Conservation (phyloP, 2,797 vertebrate species). For the Acrossocheilus wenchowensis region DNA sequence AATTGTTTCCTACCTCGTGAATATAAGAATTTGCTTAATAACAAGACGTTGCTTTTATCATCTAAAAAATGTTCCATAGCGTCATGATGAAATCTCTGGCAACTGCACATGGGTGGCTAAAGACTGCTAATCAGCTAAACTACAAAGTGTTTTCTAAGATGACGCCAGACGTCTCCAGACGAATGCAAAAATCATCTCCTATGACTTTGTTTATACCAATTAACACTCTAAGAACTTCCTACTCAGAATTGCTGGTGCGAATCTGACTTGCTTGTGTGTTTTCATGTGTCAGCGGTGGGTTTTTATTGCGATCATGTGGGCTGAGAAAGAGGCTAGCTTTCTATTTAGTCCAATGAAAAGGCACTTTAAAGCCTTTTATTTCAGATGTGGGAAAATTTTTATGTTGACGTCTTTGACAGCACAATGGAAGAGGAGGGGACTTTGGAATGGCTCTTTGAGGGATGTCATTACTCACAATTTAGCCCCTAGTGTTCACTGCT, state of each 20-base stretch:
- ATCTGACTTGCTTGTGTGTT: conserved; percentile 18
- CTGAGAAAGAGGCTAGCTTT: conserved; percentile 30
- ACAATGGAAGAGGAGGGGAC: conserved; percentile 56
- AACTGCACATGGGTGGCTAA: background rate
- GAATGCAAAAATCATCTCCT: conserved; percentile 37
- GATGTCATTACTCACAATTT: conserved; percentile 53
- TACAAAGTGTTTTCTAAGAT: conserved; percentile 29
- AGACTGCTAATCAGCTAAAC: background rate
- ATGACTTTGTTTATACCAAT: conserved; percentile 45
- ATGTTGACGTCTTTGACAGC: conserved; percentile 32
- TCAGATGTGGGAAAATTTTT: conserved; percentile 57
- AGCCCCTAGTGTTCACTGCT: conserved; percentile 45
- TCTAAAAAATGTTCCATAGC: background rate
- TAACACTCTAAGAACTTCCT: conserved; percentile 30
- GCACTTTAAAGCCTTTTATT: conserved; percentile 46
- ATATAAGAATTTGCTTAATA: background rate
- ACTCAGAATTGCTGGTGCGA: conserved; percentile 22
- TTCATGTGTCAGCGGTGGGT: conserved; percentile 34
- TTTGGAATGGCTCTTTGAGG: conserved; percentile 48
- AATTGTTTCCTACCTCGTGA: background rate
- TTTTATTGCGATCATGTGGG: conserved; percentile 39
- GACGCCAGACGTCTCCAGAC: conserved; percentile 1
- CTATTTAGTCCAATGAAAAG: conserved; percentile 34
- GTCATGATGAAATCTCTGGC: conserved; percentile 11
- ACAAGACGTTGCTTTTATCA: background rate